Evolutionary conservation across 2,797 vertebrate genomes (phyloP).

Genomic region (Carcharodon carcharias): DNA sequence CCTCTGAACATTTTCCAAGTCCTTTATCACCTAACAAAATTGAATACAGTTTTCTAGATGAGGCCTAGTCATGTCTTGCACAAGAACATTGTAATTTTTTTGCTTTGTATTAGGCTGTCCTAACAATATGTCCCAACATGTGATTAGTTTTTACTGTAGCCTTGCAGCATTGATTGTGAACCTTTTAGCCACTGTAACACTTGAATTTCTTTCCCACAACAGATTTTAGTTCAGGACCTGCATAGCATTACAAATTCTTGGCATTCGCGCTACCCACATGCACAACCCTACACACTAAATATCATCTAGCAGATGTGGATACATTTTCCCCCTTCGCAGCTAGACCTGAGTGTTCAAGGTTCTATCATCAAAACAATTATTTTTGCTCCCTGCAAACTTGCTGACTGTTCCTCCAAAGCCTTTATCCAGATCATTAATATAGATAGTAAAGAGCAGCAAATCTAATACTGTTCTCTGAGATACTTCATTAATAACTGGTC

Average conservation of each 20-base stretch:
- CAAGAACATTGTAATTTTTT: background rate
- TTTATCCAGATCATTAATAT: background rate
- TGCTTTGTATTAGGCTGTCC: background rate
- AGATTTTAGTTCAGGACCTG: background rate
- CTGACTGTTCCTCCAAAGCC: background rate
- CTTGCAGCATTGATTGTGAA: background rate
- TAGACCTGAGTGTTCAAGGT: background rate
- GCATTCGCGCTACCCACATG: background rate
- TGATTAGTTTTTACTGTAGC: background rate
- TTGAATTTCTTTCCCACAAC: too few species aligned
- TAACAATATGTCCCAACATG: background rate
- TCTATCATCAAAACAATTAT: background rate
- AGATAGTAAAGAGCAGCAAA: background rate
- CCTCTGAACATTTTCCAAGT: background rate
- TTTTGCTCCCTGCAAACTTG: background rate
- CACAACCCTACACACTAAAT: too few species aligned
- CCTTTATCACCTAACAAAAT: background rate
- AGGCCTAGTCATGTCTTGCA: background rate
- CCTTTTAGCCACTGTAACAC: background rate
- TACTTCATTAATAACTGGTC: background rate
- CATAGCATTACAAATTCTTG: background rate
- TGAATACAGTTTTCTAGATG: background rate
- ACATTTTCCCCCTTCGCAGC: background rate
- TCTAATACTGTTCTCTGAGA: background rate
- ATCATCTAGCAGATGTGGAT: background rate